Conservation (phyloP, 2,888 invertebrate genomes). For the Hirtodrosophila alboralis region DNA sequence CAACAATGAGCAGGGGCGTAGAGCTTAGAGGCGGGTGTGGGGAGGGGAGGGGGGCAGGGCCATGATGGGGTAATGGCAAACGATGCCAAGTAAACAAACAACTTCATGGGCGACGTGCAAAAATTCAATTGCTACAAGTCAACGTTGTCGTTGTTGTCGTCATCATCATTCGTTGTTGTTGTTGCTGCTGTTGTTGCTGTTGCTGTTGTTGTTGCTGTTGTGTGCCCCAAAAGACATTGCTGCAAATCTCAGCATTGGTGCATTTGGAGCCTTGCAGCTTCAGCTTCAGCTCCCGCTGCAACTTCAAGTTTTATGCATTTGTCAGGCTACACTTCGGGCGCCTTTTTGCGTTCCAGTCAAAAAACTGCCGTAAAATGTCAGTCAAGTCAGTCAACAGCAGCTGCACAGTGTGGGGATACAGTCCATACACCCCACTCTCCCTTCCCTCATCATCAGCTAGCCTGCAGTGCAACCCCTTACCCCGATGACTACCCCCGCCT, state of each 20-base stretch:
- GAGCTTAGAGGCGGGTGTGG: slow-evolving; percentile 1
- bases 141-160: slow-evolving; percentile 40
- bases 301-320: slow-evolving; percentile 73
- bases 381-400: slow-evolving; percentile 71
- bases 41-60: slow-evolving; percentile 1
- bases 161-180: slow-evolving; percentile 34
- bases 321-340: slow-evolving; percentile 76
- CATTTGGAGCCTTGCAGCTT: slow-evolving; percentile 20
- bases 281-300: slow-evolving; percentile 38
- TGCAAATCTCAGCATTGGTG: slow-evolving; percentile 54
- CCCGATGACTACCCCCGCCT: slow-evolving; percentile 29
- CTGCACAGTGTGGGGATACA: slow-evolving; percentile 53
- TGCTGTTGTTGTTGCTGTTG: slow-evolving; percentile 17
- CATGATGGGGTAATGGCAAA: slow-evolving; percentile 28
- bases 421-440: slow-evolving; percentile 4
- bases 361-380: slow-evolving; percentile 73
- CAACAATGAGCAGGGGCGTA: slow-evolving; percentile 21
- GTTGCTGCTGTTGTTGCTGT: slow-evolving; percentile 20
- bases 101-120: slow-evolving; percentile 80
- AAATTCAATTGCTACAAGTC: slow-evolving; percentile 80
- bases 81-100: slow-evolving; percentile 76
- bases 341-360: slow-evolving; percentile 51
- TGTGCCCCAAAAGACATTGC: slow-evolving; percentile 34
- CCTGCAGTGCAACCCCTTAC: too few species aligned
- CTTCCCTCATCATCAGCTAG: not conserved